Conservation (phyloP, 2,888 invertebrate genomes). For the Agapetus fuscipes region DNA sequence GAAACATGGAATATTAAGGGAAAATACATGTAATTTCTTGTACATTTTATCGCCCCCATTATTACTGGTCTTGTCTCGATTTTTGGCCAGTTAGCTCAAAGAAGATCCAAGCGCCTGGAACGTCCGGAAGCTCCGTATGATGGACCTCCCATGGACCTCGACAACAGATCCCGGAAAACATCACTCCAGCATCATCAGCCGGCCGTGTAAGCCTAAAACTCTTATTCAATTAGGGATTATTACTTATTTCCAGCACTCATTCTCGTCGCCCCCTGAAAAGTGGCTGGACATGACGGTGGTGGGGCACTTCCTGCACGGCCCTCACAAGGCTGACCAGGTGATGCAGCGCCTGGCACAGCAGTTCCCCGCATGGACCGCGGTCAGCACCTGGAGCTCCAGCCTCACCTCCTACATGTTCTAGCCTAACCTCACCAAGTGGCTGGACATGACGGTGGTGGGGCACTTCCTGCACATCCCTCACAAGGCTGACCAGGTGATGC, state of each 20-base stretch:
- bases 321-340: constrained; percentile 38
- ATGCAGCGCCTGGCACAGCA: constrained; percentile 45
- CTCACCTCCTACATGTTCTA: constrained; percentile 37
- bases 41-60: no score
- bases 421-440: constrained; percentile 19
- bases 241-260: constrained; percentile 19
- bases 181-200: no score
- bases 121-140: no score
- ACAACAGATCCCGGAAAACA: no score
- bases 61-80: no score
- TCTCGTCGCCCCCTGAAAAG: constrained; percentile 9
- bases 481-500: constrained; percentile 41
- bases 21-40: no score
- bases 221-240: no score
- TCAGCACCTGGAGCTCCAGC: constrained; percentile 60
- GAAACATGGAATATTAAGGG: no score
- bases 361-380: constrained; percentile 56
- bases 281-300: constrained; percentile 48
- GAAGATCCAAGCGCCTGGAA: no score
- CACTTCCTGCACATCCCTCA: constrained; percentile 49
- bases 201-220: no score
- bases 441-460: constrained; percentile 51
- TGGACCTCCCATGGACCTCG: no score
- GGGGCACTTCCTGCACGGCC: constrained; percentile 50
- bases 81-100: no score